Evolutionary conservation across 30 jellyfish, hydroid and myxozoan genomes (phyloP).

Genomic region (Clytia hemisphaerica): DNA sequence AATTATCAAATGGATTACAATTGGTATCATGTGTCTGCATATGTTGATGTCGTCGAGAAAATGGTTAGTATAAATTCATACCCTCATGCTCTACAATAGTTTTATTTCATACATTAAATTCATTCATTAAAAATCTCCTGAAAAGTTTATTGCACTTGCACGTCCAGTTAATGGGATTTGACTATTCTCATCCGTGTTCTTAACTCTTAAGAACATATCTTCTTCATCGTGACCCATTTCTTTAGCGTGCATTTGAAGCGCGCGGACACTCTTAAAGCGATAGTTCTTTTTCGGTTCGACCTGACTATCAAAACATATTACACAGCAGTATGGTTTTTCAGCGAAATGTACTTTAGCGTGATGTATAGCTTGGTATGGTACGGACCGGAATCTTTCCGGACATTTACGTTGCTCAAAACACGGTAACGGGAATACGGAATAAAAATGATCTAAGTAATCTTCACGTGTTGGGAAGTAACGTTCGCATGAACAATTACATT

Average conservation of each 20-base stretch:
- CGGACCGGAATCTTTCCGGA: slow-evolving; percentile 78
- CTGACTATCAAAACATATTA: slow-evolving; percentile 41
- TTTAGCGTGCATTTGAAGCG: slow-evolving; percentile 48
- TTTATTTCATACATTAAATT: no score
- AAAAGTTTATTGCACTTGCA: slow-evolving; percentile 2
- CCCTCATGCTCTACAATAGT: no score
- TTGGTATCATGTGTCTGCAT: no score
- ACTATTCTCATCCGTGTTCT: slow-evolving; percentile 18
- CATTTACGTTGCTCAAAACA: slow-evolving; percentile 63
- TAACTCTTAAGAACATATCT: slow-evolving; percentile 32
- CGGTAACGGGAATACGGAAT: slow-evolving; percentile 55
- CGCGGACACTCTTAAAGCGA: slow-evolving; percentile 35
- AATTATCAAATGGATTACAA: no score
- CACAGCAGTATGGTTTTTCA: slow-evolving; percentile 53
- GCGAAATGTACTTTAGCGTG: slow-evolving; percentile 51
- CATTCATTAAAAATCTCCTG: background rate
- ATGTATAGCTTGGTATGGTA: slow-evolving; percentile 60
- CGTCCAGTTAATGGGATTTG: slow-evolving; percentile 8
- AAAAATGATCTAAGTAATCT: slow-evolving; percentile 66
- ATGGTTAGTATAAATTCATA: no score
- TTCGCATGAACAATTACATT: slow-evolving; percentile 73
- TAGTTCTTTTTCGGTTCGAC: background rate
- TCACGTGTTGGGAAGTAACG: slow-evolving; percentile 56
- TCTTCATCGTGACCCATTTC: slow-evolving; percentile 41
- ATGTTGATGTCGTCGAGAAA: no score